Conservation (phyloP, 1,140 invertebrate species). For the Theocolax elegans region DNA sequence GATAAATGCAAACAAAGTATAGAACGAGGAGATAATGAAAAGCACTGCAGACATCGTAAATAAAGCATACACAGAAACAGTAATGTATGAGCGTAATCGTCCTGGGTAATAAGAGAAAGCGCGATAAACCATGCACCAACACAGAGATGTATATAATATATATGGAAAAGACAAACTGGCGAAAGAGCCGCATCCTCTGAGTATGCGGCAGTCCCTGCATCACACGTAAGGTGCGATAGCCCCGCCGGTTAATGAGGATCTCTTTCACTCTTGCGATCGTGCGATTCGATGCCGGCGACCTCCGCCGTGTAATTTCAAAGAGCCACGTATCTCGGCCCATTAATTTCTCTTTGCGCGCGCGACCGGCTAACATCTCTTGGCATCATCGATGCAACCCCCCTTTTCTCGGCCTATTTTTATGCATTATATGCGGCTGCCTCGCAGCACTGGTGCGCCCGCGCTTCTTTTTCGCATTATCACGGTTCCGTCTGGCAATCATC, state of each 20-base stretch:
- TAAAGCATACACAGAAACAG: background rate
- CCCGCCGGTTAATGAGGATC: constrained; percentile 27
- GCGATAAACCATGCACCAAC: constrained; percentile 51
- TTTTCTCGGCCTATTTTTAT: background rate
- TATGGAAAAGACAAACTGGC: background rate
- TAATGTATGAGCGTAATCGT: constrained; percentile 11
- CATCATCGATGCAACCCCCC: constrained; percentile 3
- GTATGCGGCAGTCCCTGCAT: background rate
- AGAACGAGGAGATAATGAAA: background rate
- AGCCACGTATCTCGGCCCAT: constrained; percentile 23
- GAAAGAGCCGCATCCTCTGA: background rate
- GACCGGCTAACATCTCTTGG: constrained; percentile 3
- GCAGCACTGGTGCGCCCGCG: too few relatives aligned
- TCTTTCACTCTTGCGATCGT: background rate
- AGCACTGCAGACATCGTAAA: background rate
- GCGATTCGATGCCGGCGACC: background rate
- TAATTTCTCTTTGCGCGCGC: constrained; percentile 22
- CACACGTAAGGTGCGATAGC: background rate
- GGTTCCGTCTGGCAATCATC: background rate
- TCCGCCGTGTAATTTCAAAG: constrained; percentile 25
- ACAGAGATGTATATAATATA: background rate
- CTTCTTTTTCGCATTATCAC: background rate
- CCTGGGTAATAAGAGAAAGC: constrained; percentile 38
- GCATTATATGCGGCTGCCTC: background rate
- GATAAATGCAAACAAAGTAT: constrained; percentile 11